A percentile compares a stretch with the other conserved stretches of the same genome.
Evolutionary conservation across 2,113 vertebrate species (phyloP).

Genomic region (Cryptomyrus ogoouensis): DNA sequence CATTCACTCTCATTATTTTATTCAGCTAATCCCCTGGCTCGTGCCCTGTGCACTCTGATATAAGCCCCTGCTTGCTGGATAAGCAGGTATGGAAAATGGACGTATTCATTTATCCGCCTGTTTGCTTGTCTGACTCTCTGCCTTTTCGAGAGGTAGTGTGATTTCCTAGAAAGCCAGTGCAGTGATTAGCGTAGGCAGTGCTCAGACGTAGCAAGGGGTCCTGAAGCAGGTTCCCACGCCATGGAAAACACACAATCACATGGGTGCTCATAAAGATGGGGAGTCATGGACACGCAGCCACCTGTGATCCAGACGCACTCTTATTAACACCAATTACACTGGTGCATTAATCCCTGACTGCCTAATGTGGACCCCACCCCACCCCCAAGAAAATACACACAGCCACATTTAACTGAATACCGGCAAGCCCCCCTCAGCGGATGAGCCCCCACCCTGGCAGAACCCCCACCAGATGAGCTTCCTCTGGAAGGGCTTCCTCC

Average conservation of each 20-base stretch:
- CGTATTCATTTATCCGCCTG: background rate
- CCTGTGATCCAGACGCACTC: conserved; percentile 64
- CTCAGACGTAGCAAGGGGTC: background rate
- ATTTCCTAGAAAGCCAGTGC: background rate
- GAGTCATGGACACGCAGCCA: conserved; percentile 65
- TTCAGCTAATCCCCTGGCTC: background rate
- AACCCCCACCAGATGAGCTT: too few species aligned
- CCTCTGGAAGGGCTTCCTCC: too few species aligned
- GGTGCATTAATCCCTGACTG: conserved; percentile 57
- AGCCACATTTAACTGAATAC: too few species aligned
- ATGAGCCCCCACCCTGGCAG: too few species aligned
- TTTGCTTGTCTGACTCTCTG: background rate
- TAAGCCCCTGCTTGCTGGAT: background rate
- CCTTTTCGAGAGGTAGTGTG: background rate
- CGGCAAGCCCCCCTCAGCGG: too few species aligned
- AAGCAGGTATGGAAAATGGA: background rate
- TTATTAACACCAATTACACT: conserved; percentile 77
- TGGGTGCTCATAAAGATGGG: conserved; percentile 49
- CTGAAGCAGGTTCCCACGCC: conserved; percentile 32
- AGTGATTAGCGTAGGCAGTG: background rate
- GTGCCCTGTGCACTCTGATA: background rate
- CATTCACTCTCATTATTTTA: background rate
- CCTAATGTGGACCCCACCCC: too few species aligned
- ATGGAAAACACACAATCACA: conserved; percentile 71
- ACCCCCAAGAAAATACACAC: too few species aligned